phyloP scores from a whole-genome alignment of 1,140 invertebrate genomes.

The Scaptomyza pallida region DNA sequence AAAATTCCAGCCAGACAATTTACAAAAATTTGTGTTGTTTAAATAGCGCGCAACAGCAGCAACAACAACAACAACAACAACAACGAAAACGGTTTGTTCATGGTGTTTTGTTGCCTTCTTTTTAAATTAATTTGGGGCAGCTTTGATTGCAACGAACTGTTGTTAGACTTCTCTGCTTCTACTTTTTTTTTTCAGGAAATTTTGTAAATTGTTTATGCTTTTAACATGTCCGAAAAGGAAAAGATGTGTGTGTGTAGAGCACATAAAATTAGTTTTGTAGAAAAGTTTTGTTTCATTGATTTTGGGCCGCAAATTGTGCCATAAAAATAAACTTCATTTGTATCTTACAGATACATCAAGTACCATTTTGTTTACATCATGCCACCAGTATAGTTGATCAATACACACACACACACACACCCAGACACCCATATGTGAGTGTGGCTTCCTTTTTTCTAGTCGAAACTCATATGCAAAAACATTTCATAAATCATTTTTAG shows the following conservation, averaged over 20 bases:
- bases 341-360: conserved; percentile 42
- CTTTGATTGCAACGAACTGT: conserved; percentile 64
- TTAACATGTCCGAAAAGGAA: conserved; percentile 45
- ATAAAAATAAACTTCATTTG: conserved; percentile 76
- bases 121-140: conserved; percentile 79
- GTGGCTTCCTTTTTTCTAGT: background rate
- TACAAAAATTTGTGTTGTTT: conserved; percentile 80
- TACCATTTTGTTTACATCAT: conserved; percentile 55
- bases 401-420: background rate
- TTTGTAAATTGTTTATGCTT: conserved; percentile 70
- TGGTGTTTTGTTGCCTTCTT: conserved; percentile 52
- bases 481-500: conserved; percentile 58
- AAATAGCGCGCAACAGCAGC: conserved; percentile 60
- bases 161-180: background rate
- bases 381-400: conserved; percentile 37
- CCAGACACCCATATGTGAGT: background rate
- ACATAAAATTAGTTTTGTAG: conserved; percentile 44
- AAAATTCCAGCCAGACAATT: conserved; percentile 79
- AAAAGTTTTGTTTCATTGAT: conserved; percentile 67
- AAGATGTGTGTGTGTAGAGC: conserved; percentile 3
- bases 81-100: conserved; percentile 10
- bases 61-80: conserved; percentile 21
- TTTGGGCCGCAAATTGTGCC: conserved; percentile 75
- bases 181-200: conserved; percentile 1
- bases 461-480: conserved; percentile 16